These are phyloP conservation scores for Hippocampus kuda DNA, from an alignment of 2,797 vertebrate species.

Conservation along the genomic window DNA sequence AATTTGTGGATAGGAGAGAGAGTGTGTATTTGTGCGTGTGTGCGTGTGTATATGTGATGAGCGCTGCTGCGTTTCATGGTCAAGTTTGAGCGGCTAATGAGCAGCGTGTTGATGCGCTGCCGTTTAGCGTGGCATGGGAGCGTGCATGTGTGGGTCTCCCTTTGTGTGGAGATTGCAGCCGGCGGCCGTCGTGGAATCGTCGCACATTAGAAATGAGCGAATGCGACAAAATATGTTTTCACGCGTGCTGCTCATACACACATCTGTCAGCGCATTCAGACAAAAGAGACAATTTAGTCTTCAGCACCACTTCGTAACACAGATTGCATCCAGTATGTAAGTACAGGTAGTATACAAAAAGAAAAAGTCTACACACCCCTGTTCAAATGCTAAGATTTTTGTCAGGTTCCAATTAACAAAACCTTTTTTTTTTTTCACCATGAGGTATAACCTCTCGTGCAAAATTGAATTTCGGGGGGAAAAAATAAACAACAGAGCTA, in stretches of 20 bases:
- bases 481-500: no score
- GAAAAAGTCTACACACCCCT: no score
- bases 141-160: constrained; percentile 12
- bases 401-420: no score
- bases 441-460: no score
- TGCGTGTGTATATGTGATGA: neutral
- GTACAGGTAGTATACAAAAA: no score
- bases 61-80: constrained; percentile 16
- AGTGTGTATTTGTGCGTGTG: constrained; percentile 18
- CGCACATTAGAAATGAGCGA: neutral
- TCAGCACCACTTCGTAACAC: no score
- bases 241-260: neutral
- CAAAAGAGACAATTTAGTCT: neutral
- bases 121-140: constrained; percentile 26
- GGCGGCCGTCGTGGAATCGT: neutral
- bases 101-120: constrained; percentile 25
- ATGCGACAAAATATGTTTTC: neutral
- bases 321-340: no score
- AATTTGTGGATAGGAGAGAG: neutral
- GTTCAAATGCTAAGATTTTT: no score
- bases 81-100: constrained; percentile 49
- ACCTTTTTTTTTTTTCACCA: no score
- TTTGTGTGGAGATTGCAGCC: neutral
- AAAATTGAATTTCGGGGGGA: no score
- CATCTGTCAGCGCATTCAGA: neutral